These are phyloP conservation scores for Hydraecia micacea DNA, from an alignment of 2,888 invertebrate genomes.

Conservation along the genomic window DNA sequence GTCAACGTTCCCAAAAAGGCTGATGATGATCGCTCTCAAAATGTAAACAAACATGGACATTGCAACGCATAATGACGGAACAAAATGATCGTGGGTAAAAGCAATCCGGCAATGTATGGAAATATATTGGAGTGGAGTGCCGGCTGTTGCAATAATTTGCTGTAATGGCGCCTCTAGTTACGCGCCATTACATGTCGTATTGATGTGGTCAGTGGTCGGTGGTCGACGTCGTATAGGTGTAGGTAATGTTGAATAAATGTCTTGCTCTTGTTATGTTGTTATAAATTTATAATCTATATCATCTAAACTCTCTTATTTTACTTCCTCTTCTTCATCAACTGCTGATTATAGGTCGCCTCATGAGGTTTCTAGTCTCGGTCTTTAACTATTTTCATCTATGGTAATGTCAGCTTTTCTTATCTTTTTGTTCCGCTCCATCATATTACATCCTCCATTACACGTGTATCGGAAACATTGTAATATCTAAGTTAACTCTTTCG, in stretches of 20 bases:
- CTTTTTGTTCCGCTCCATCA: neutral
- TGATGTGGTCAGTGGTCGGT: constrained; percentile 56
- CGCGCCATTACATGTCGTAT: constrained; percentile 56
- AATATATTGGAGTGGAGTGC: constrained; percentile 53
- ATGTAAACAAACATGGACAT: constrained; percentile 32
- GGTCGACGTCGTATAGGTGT: constrained; percentile 25
- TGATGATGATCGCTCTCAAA: constrained; percentile 1
- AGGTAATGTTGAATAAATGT: constrained; percentile 17
- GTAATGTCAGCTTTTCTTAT: neutral
- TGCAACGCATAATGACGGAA: constrained; percentile 31
- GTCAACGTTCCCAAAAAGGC: neutral
- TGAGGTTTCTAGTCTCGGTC: neutral
- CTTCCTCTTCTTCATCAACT: neutral
- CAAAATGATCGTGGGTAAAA: constrained; percentile 55
- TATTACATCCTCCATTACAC: neutral
- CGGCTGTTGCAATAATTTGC: constrained; percentile 58
- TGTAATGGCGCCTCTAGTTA: constrained; percentile 56
- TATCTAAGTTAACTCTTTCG: neutral
- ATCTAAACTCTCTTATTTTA: constrained; percentile 1
- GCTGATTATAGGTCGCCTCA: neutral
- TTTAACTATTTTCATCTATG: neutral
- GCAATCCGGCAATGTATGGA: constrained; percentile 52
- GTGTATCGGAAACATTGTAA: neutral
- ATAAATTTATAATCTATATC: neutral
- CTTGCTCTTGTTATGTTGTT: constrained; percentile 26